These are phyloP conservation scores for Zaprionus lineosus DNA, from an alignment of 2,888 invertebrate genomes.

Conservation along the genomic window DNA sequence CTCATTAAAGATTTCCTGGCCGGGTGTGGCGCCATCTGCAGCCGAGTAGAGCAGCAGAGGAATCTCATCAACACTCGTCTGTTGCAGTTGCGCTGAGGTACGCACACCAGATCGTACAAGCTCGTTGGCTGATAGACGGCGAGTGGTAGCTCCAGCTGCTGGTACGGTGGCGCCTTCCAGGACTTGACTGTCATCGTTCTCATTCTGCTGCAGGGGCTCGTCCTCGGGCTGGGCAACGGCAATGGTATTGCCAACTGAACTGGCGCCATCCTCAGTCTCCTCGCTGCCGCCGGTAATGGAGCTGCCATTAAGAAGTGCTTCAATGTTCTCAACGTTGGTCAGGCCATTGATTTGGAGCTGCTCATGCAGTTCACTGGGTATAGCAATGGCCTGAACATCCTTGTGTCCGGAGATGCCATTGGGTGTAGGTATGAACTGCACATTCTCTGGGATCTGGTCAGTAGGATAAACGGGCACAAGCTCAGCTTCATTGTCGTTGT, in stretches of 20 bases:
- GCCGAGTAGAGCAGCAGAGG: slow-evolving; percentile 78
- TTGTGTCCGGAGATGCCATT: slow-evolving; percentile 78
- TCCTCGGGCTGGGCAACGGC: slow-evolving; percentile 73
- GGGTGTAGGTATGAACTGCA: slow-evolving; percentile 79
- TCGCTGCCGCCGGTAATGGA: slow-evolving; percentile 45
- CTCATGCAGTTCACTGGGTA: slow-evolving; percentile 77
- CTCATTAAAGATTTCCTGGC: slow-evolving; percentile 47
- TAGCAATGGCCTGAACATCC: slow-evolving; percentile 80
- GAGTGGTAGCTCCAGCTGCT: slow-evolving; percentile 35
- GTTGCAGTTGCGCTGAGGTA: slow-evolving; percentile 48
- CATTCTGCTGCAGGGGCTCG: slow-evolving; percentile 62
- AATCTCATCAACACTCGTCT: slow-evolving; percentile 74
- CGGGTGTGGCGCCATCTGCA: slow-evolving; percentile 57
- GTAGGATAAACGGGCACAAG: slow-evolving; percentile 80
- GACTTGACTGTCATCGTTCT: slow-evolving; percentile 75
- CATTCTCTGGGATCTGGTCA: slow-evolving; percentile 75
- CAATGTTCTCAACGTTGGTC: slow-evolving; percentile 73
- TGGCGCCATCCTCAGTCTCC: slow-evolving; percentile 26
- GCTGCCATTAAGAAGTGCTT: slow-evolving; percentile 65
- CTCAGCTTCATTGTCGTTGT: slow-evolving; percentile 78
- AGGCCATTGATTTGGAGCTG: slow-evolving; percentile 74
- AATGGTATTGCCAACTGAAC: slow-evolving; percentile 51
- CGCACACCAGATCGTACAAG: slow-evolving; percentile 57
- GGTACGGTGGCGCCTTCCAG: slow-evolving; percentile 48
- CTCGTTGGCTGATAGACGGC: slow-evolving; percentile 64